phyloP scores from a whole-genome alignment of 2,113 vertebrate species.

The Gambusia affinis region DNA sequence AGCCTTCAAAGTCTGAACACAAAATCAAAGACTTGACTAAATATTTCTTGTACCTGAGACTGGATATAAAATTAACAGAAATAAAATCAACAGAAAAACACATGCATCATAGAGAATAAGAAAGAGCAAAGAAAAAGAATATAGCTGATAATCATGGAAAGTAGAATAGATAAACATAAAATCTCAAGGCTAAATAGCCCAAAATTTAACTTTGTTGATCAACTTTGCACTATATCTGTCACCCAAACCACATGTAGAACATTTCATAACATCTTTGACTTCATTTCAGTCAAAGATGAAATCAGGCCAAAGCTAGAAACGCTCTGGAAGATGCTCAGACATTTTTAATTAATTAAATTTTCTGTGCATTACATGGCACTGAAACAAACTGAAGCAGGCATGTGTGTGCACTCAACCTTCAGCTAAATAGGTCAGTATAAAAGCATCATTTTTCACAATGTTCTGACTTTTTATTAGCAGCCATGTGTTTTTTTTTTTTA shows the following conservation, averaged over 20 bases:
- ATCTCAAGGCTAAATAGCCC: background rate
- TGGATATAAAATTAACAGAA: background rate
- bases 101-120: background rate
- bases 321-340: conserved; percentile 1
- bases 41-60: background rate
- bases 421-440: background rate
- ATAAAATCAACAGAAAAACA: background rate
- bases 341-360: conserved; percentile 37
- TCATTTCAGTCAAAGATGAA: conserved; percentile 12
- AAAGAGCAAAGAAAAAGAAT: background rate
- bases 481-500: background rate
- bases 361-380: conserved; percentile 18
- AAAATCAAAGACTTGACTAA: background rate
- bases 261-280: background rate
- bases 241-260: background rate
- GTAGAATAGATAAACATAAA: background rate
- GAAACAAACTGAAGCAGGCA: conserved; percentile 23
- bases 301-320: conserved; percentile 18
- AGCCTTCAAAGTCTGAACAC: background rate
- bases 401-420: background rate
- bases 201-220: background rate
- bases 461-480: background rate
- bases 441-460: background rate
- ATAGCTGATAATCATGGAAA: background rate
- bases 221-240: conserved; percentile 1